Evolutionary conservation across 2,113 vertebrate species (phyloP), one percentile per base, ranked within the genome.

Genomic region (Sprattus sprattus): DNA sequence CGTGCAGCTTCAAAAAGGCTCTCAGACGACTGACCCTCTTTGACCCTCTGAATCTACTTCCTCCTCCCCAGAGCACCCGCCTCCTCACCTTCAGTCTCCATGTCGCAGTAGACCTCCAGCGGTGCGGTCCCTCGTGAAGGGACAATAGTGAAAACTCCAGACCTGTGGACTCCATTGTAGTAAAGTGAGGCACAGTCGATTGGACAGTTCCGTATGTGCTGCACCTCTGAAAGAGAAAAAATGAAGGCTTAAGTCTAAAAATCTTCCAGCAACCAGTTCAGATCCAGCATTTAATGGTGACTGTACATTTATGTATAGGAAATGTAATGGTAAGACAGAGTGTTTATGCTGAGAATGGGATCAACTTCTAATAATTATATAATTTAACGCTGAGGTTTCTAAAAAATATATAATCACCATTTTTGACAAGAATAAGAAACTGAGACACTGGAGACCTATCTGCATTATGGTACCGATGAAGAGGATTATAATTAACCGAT

Each of bases 131-230:
- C 94, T 0, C 93, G 46, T 0, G 93, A 91, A 0, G 96, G 95
- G 88, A 96, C 93, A 87, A 97, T 91, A 6, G 92, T 95, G 92
- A 96, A 96, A 54, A 96, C 86, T 2, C 96, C 96, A 0, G 96
- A 95, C 0, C 92, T 91, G 16, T 94, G 93, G n/a, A 94, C 90
- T 4, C 96, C 96, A 0, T 94, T 96, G 90, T 90, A 93, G 87
- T 97, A 96, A 46, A 96, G 89, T 0, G 94, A 95, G 0, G 96
- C 94, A 50, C 96, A 97, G 90, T 97, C 96, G 0, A 95, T 89
- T 46, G 96, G 96, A 82, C 96, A 97, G 91, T 92, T 95, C 89
- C 93, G 92, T 82, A 89, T n/a, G 0, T 94, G 94, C 20, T 90
- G 92, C 3, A 90, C 82, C 18, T 93, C 96, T 96, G 89, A n/a